These are phyloP conservation scores for Brachirus orientalis DNA, from an alignment of 2,113 vertebrate genomes.

Conservation along the genomic window DNA sequence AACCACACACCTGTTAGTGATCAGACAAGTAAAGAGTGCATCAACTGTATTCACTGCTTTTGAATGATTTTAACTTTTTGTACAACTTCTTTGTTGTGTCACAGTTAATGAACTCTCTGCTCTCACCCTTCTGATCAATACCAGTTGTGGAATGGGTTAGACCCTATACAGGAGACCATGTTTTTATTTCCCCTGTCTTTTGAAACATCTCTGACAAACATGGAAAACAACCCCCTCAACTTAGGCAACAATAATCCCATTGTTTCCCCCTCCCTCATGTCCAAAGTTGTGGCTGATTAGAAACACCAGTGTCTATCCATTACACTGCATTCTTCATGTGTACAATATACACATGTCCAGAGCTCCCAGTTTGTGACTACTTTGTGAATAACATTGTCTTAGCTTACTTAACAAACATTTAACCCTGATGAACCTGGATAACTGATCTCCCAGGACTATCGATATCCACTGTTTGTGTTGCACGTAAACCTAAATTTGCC, in stretches of 20 bases:
- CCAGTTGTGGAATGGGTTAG: too few relatives aligned
- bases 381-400: neutral
- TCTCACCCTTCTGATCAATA: too few relatives aligned
- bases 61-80: too few relatives aligned
- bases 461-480: neutral
- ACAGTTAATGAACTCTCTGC: too few relatives aligned
- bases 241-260: slow-evolving; percentile 25
- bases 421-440: neutral
- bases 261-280: slow-evolving; percentile 26
- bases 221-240: neutral
- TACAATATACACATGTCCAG: slow-evolving; percentile 4
- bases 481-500: neutral
- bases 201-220: slow-evolving; percentile 11
- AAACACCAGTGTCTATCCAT: slow-evolving; percentile 22
- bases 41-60: too few relatives aligned
- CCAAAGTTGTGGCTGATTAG: slow-evolving; percentile 28
- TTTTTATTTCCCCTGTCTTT: neutral
- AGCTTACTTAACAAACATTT: neutral
- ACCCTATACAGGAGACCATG: too few relatives aligned
- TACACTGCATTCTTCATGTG: neutral
- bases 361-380: neutral
- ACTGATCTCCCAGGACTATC: neutral
- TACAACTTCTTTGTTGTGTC: too few relatives aligned
- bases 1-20: too few relatives aligned
- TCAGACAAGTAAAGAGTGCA: too few relatives aligned